Evolutionary conservation across 30 jellyfish, hydroid and myxozoan genomes (phyloP).

Genomic region (Phacellophora camtschatica): DNA sequence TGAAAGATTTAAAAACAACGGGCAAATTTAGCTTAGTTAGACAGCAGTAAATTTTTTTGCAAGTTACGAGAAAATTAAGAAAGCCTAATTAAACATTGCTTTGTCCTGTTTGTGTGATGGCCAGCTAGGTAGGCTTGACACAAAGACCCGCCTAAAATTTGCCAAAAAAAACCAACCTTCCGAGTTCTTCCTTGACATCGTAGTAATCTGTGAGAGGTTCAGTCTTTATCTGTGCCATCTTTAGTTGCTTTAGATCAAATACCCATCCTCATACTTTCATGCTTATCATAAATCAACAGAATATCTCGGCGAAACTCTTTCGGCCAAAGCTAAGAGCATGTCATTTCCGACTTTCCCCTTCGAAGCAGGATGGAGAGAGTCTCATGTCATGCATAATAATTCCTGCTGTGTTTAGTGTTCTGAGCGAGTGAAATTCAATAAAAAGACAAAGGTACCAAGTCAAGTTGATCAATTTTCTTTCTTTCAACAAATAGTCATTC

Average conservation of each 20-base stretch:
- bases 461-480: conserved; percentile 64
- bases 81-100: no score
- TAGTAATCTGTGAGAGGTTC: conserved; percentile 80
- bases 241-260: background rate
- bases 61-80: no score
- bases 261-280: conserved; percentile 9
- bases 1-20: no score
- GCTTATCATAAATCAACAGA: no score
- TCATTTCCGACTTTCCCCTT: conserved; percentile 66
- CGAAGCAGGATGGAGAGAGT: conserved; percentile 25
- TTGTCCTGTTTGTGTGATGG: no score
- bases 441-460: conserved; percentile 63
- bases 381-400: conserved; percentile 48
- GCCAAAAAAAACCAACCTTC: conserved; percentile 95
- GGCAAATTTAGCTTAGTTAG: no score
- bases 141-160: no score
- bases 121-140: no score
- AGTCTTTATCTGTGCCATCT: conserved; percentile 77
- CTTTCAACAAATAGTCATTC: conserved; percentile 71
- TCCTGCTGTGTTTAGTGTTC: conserved; percentile 71
- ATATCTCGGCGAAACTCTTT: no score
- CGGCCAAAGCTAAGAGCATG: conserved; percentile 10
- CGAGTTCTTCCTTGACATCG: conserved; percentile 89
- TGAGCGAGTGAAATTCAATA: conserved; percentile 27
- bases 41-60: no score